phyloP scores from a whole-genome alignment of 2,888 invertebrate species.

The Selenia dentaria region DNA sequence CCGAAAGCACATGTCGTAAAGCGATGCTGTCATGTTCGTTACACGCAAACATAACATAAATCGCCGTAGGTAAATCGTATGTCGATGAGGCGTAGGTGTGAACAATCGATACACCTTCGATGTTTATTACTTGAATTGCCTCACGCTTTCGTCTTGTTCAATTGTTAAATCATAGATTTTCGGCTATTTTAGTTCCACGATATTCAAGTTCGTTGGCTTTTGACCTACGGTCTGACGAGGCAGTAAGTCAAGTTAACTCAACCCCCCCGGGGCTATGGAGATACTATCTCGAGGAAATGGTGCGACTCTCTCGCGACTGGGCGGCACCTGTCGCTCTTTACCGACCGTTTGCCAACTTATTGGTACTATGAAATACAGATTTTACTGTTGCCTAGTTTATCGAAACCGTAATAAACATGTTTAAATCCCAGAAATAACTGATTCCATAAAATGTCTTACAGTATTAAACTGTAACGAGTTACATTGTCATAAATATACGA shows the following conservation, averaged over 20 bases:
- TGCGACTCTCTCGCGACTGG: slow-evolving; percentile 63
- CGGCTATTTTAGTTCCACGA: slow-evolving; percentile 22
- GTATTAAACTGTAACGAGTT: too few species aligned
- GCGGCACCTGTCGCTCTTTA: slow-evolving; percentile 66
- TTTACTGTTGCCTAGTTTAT: too few species aligned
- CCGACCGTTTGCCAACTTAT: slow-evolving; percentile 36
- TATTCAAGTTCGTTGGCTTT: slow-evolving; percentile 27
- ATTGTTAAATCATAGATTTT: slow-evolving; percentile 30
- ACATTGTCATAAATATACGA: too few species aligned
- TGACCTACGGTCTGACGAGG: slow-evolving; percentile 22
- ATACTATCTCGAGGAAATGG: slow-evolving; percentile 56
- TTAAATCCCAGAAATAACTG: too few species aligned
- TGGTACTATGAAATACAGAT: slow-evolving; percentile 27
- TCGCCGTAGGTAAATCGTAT: slow-evolving; percentile 24
- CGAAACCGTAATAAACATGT: too few species aligned
- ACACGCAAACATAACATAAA: slow-evolving; percentile 27
- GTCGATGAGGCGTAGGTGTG: slow-evolving; percentile 31
- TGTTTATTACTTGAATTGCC: slow-evolving; percentile 21
- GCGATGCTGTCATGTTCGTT: slow-evolving; percentile 15
- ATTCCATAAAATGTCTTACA: too few species aligned
- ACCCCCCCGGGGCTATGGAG: slow-evolving; percentile 33
- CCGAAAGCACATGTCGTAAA: slow-evolving; percentile 18
- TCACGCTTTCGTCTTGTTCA: slow-evolving; percentile 23
- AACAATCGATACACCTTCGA: slow-evolving; percentile 28
- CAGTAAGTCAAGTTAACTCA: slow-evolving; percentile 16